Conservation (phyloP, 2,797 vertebrate genomes). For the Apogon hyalosoma region DNA sequence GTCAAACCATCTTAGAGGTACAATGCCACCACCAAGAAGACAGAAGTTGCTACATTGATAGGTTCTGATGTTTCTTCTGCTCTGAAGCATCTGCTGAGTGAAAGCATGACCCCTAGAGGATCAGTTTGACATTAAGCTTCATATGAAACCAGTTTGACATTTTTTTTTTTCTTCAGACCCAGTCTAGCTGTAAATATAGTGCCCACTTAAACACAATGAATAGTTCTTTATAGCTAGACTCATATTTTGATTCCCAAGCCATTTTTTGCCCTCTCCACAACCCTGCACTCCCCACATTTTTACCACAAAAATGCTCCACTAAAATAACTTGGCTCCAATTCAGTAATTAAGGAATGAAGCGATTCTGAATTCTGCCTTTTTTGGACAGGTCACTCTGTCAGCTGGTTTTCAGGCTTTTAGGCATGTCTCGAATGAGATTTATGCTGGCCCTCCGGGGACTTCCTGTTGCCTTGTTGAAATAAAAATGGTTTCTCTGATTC, state of each 20-base stretch:
- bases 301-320: constrained; percentile 76
- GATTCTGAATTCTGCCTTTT: constrained; percentile 75
- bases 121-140: too few species aligned
- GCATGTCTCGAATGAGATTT: constrained; percentile 55
- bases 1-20: too few species aligned
- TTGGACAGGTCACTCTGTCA: constrained; percentile 62
- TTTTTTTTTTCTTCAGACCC: too few species aligned
- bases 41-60: too few species aligned
- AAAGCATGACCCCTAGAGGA: too few species aligned
- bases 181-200: constrained; percentile 13
- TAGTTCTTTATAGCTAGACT: constrained; percentile 23
- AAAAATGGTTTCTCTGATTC: constrained; percentile 37
- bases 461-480: constrained; percentile 37
- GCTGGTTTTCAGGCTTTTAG: constrained; percentile 35
- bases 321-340: constrained; percentile 74
- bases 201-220: constrained; percentile 22
- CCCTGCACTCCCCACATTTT: constrained; percentile 55
- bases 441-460: constrained; percentile 50
- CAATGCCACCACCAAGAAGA: too few species aligned
- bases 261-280: constrained; percentile 34
- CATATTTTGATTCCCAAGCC: constrained; percentile 59
- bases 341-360: constrained; percentile 63
- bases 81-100: too few species aligned
- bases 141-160: too few species aligned
- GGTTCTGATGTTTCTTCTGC: too few species aligned